Evolutionary conservation across 2,888 invertebrate genomes (phyloP).

Genomic region (Cephus rjabovi): DNA sequence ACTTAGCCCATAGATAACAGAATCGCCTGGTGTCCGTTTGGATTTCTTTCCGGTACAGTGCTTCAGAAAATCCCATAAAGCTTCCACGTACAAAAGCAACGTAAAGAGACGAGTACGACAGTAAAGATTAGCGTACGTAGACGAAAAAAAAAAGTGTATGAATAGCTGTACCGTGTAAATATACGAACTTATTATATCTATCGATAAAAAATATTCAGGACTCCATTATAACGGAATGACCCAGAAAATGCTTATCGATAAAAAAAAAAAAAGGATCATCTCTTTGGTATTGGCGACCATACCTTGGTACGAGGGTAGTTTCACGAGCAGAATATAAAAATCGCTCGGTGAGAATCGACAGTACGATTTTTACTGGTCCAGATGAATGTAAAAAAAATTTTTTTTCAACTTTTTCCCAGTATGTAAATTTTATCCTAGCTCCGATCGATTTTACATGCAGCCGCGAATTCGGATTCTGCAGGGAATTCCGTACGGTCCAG

Average conservation of each 20-base stretch:
- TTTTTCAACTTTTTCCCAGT: not conserved
- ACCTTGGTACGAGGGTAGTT: not conserved
- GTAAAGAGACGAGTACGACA: not conserved
- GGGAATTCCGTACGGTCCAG: not conserved
- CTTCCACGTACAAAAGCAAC: not conserved
- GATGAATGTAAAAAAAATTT: not conserved
- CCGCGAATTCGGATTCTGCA: not conserved
- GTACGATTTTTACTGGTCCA: not conserved
- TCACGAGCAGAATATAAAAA: not conserved
- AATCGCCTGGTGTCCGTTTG: not conserved
- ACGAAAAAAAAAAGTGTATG: not conserved
- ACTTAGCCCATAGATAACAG: not conserved
- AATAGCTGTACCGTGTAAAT: not conserved
- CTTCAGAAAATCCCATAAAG: not conserved
- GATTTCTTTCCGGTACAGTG: not conserved
- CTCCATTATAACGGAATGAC: not conserved
- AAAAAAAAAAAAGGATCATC: not conserved
- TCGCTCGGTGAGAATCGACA: not conserved
- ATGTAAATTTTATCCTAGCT: not conserved
- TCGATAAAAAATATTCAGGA: not conserved
- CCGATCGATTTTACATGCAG: not conserved
- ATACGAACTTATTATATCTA: not conserved
- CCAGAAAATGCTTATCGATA: not conserved
- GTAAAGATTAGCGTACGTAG: not conserved
- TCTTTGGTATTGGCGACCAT: not conserved